Percentiles rank a stretch among this genome's conserved stretches.
Evolutionary conservation across 2,113 vertebrate genomes (phyloP).

Genomic region (Chaetops frenatus): DNA sequence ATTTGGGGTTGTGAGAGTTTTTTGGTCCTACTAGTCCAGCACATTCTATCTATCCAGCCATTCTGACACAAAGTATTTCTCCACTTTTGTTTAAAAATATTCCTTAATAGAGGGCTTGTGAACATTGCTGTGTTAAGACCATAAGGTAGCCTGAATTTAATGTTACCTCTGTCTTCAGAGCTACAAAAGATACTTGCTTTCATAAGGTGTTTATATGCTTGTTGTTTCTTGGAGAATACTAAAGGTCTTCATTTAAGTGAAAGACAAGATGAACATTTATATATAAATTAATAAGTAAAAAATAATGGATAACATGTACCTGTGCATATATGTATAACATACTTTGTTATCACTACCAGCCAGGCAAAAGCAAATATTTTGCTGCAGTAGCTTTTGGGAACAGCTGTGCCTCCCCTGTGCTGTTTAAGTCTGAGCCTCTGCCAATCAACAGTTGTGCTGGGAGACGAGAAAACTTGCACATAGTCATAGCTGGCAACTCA

Average conservation of each 20-base stretch:
- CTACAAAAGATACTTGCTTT: background rate
- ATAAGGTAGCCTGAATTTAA: background rate
- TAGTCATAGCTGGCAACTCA: background rate
- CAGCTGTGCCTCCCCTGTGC: background rate
- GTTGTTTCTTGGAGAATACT: background rate
- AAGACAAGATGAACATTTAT: background rate
- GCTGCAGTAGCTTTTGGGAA: background rate
- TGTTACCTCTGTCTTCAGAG: background rate
- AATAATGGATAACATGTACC: fast-evolving
- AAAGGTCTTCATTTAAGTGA: background rate
- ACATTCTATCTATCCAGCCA: background rate
- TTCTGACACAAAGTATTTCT: background rate
- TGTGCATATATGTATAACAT: background rate
- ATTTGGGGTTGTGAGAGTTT: background rate
- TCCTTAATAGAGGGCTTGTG: background rate
- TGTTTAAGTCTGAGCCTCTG: background rate
- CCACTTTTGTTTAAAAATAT: background rate
- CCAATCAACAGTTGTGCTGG: background rate
- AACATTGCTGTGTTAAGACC: background rate
- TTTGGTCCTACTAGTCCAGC: background rate
- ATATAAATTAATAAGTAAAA: background rate
- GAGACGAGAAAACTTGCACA: background rate
- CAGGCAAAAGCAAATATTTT: background rate
- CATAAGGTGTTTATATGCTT: background rate
- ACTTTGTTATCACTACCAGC: background rate